Evolutionary conservation across 1,140 invertebrate genomes (phyloP).

Genomic region (Macrocentrus cingulum): DNA sequence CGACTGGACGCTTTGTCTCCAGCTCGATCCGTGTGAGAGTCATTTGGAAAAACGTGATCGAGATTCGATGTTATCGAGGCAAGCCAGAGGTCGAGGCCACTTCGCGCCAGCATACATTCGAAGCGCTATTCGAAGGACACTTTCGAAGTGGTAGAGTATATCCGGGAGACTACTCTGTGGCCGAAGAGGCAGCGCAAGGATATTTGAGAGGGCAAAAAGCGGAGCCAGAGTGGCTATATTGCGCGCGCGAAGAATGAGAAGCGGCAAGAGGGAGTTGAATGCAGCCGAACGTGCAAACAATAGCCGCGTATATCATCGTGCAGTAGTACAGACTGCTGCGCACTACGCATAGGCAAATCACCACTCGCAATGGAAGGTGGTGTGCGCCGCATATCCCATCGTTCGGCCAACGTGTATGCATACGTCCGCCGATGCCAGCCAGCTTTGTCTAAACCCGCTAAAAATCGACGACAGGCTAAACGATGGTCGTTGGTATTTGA

Average conservation of each 20-base stretch:
- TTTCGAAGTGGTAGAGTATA: slow-evolving; percentile 1
- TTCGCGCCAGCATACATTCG: background rate
- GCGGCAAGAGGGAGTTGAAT: background rate
- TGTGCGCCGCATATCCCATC: slow-evolving; percentile 18
- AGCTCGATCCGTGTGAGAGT: slow-evolving; percentile 5
- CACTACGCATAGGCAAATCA: slow-evolving; percentile 57
- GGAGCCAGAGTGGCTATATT: slow-evolving; percentile 7
- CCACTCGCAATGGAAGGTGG: slow-evolving; percentile 29
- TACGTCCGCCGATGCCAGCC: slow-evolving; percentile 4
- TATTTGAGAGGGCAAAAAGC: slow-evolving; percentile 8
- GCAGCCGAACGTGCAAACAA: slow-evolving; percentile 43
- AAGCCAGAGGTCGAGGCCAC: background rate
- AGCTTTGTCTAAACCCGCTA: slow-evolving; percentile 51
- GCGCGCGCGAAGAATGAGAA: slow-evolving; percentile 13
- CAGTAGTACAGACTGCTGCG: slow-evolving; percentile 39
- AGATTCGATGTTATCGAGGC: slow-evolving; percentile 18
- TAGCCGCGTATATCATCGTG: slow-evolving; percentile 59
- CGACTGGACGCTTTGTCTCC: background rate
- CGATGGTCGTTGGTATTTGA: slow-evolving; percentile 44
- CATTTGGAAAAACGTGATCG: slow-evolving; percentile 8
- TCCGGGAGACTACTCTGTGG: slow-evolving; percentile 14
- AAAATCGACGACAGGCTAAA: slow-evolving; percentile 42
- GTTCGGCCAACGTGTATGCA: slow-evolving; percentile 1
- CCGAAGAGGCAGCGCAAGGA: background rate
- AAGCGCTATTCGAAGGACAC: slow-evolving; percentile 14